These are phyloP conservation scores for Microcebus ravelobensis DNA, from an alignment of 2,113 vertebrate species.

Conservation along the genomic window DNA sequence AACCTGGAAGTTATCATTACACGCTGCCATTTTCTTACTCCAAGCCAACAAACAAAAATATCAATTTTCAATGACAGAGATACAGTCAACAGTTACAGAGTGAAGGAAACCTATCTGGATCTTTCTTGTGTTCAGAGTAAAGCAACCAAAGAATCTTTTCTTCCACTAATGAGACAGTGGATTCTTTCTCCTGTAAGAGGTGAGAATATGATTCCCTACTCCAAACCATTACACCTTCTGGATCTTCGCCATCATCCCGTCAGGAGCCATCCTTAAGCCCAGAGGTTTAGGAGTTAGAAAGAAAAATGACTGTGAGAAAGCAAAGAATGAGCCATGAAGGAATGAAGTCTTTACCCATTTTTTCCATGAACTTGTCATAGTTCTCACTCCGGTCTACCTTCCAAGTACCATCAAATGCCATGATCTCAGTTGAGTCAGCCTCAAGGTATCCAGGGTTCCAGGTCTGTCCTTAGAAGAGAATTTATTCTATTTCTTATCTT, in stretches of 20 bases:
- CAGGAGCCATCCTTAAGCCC: neutral
- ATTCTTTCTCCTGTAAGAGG: neutral
- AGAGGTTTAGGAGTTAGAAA: neutral
- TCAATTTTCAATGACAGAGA: neutral
- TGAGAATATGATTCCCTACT: neutral
- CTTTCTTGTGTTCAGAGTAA: neutral
- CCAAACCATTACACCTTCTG: too few species aligned
- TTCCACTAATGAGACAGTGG: neutral
- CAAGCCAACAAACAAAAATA: neutral
- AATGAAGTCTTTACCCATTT: conserved; percentile 89
- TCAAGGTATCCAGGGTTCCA: conserved; percentile 51
- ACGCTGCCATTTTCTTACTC: neutral
- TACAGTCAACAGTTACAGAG: neutral
- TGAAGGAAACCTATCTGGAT: neutral
- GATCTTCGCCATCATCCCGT: neutral
- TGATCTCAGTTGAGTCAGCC: conserved; percentile 76
- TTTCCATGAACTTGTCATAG: conserved; percentile 94
- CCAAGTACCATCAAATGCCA: conserved; percentile 93
- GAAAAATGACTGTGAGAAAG: neutral
- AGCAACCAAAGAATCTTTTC: neutral
- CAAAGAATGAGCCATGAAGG: neutral
- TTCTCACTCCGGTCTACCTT: conserved; percentile 91
- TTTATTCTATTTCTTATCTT: conserved; percentile 89
- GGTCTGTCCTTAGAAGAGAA: conserved; percentile 74
- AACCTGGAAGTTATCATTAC: neutral